Evolutionary conservation across 2,888 invertebrate genomes (phyloP).

Genomic region (Aethes cnicana): DNA sequence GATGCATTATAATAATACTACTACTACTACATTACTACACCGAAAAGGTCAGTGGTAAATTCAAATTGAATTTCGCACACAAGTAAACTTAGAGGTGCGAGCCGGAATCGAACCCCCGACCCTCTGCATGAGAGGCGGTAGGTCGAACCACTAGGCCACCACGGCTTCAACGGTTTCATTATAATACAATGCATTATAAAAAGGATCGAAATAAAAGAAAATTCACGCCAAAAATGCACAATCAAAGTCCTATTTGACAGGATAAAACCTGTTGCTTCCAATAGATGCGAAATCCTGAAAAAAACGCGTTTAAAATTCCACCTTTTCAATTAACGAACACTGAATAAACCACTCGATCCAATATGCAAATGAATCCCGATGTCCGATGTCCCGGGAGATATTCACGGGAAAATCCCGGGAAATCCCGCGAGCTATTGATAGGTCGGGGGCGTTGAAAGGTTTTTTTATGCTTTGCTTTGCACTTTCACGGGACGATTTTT

Average conservation of each 20-base stretch:
- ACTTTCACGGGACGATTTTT: conserved; percentile 47
- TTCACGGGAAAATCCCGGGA: conserved; percentile 35
- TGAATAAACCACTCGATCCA: conserved; percentile 55
- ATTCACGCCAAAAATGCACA: neutral
- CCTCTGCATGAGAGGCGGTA: too few relatives aligned
- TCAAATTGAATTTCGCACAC: too few relatives aligned
- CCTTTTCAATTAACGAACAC: conserved; percentile 56
- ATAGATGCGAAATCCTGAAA: conserved; percentile 13
- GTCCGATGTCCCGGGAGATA: conserved; percentile 51
- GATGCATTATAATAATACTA: too few relatives aligned
- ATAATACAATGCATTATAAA: too few relatives aligned
- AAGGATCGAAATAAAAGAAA: too few relatives aligned
- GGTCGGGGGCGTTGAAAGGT: conserved; percentile 54
- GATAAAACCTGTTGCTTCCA: conserved; percentile 14
- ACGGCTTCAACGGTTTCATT: too few relatives aligned
- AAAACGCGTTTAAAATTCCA: conserved; percentile 31
- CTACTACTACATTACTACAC: too few relatives aligned
- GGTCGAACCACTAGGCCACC: too few relatives aligned
- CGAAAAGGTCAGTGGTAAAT: too few relatives aligned
- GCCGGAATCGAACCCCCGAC: too few relatives aligned
- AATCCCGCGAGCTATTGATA: conserved; percentile 64
- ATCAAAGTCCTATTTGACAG: neutral
- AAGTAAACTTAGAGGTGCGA: too few relatives aligned
- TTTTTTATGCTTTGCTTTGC: conserved; percentile 57
- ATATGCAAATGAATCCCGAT: conserved; percentile 72